Base-by-base conservation (phyloP, 2,113 vertebrate species). In the Anser cygnoides region DNA sequence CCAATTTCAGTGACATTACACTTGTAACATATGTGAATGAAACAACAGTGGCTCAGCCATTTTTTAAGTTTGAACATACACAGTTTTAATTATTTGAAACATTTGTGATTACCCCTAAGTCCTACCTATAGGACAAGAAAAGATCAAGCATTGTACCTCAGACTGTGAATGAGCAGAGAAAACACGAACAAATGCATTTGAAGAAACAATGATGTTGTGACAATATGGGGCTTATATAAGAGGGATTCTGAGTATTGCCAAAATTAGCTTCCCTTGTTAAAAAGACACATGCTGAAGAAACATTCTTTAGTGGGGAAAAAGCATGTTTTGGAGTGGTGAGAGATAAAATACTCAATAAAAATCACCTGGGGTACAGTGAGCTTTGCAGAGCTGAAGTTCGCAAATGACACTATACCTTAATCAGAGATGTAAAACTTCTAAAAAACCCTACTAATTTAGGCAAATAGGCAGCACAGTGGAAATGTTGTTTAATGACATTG, bases 271-370 rank as follows among this genome's bases (percentile, higher is more conserved):
- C 46, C 22, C 50, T 28, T 74, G 55, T 95, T 72, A 79, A 82
- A 89, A 79, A 79, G 28, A 31, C 71, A 77, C 28, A 80, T 29
- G 33, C 37, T 85, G 59, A 68, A 86, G 66, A 91, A 74, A 88
- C 21, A 63, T 9, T 50, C 28, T 80, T 87, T 85, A 68, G 46
- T 0, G 6, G 52, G 26, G 19, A 72, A 81, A 88, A 82, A 70
- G 5, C 20, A 83, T 57, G 18, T 58, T 82, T 91, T 83, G 50
- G 68, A 91, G 39, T 74, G 5, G 41, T 73, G 58, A 82, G 70
- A 89, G 61, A 81, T 44, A 81, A 95, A 92, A 90, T 31, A 82
- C 35, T 65, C 77, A 67, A 89, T 44, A 87, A 91, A 92, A 89
- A 84, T 15, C 73, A 89, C 20, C 35, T 41, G 39, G 44, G 76